Evolutionary conservation across 2,797 vertebrate species (phyloP).

Genomic region (Cuniculus paca): DNA sequence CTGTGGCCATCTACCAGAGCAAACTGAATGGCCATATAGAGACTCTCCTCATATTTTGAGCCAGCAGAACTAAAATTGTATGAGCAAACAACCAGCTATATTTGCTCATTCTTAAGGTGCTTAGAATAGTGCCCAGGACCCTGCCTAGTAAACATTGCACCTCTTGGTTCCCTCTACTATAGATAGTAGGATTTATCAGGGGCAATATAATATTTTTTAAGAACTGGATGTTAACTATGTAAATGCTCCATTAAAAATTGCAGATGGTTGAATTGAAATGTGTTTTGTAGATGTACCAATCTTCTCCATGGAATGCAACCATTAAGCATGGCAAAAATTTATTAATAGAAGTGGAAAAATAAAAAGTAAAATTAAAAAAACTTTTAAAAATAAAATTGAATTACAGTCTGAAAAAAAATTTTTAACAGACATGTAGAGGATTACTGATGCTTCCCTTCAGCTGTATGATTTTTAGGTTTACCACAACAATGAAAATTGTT

Average conservation of each 20-base stretch:
- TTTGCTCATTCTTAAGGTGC: slow-evolving; percentile 25
- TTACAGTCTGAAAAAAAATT: not conserved
- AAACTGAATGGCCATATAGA: slow-evolving; percentile 4
- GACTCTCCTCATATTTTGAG: not conserved
- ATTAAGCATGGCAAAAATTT: not conserved
- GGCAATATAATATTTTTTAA: not conserved
- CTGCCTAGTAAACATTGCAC: not conserved
- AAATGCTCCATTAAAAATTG: not conserved
- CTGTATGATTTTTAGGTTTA: not conserved
- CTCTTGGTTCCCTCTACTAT: not conserved
- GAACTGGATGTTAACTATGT: not conserved
- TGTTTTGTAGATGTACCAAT: not conserved
- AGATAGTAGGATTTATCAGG: not conserved
- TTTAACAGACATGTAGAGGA: not conserved
- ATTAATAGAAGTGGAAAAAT: not conserved
- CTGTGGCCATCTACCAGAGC: not conserved
- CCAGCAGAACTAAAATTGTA: slow-evolving; percentile 5
- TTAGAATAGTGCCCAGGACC: not conserved
- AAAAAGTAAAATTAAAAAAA: not conserved
- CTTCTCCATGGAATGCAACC: not conserved
- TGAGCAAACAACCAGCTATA: not conserved
- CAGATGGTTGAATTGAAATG: not conserved
- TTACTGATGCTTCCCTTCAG: not conserved
- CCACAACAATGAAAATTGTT: slow-evolving; percentile 6
- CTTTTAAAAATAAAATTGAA: not conserved